Evolutionary conservation across 2,113 vertebrate genomes (phyloP).

Genomic region (Menura novaehollandiae): DNA sequence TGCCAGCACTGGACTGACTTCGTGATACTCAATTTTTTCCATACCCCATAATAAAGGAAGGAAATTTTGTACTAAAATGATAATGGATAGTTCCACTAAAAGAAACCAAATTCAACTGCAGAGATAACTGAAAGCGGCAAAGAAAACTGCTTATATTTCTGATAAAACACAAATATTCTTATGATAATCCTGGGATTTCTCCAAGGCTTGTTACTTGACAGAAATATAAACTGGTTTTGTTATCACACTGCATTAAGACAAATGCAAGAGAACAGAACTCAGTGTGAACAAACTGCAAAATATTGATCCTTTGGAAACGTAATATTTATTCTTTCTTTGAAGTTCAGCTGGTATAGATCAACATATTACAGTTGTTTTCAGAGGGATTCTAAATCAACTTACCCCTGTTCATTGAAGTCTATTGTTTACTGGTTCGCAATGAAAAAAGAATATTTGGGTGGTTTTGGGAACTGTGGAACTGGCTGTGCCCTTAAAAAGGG

Average conservation of each 20-base stretch:
- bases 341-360: background rate
- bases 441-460: background rate
- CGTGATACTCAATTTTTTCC: conserved; percentile 24
- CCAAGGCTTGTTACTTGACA: background rate
- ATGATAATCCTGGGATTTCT: background rate
- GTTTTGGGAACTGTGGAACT: background rate
- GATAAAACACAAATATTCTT: background rate
- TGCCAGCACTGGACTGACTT: conserved; percentile 32
- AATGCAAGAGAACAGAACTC: background rate
- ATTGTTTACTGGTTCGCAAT: background rate
- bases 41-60: conserved; percentile 27
- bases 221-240: background rate
- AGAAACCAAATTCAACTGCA: background rate
- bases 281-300: background rate
- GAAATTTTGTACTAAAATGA: conserved; percentile 23
- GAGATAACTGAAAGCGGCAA: background rate
- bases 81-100: background rate
- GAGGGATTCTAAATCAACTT: background rate
- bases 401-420: background rate
- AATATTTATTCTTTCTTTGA: background rate
- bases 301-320: background rate
- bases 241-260: background rate
- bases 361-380: background rate
- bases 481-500: background rate
- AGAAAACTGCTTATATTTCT: background rate